Evolutionary conservation across 2,888 invertebrate species (phyloP).

Genomic region (Desoria tigrina): DNA sequence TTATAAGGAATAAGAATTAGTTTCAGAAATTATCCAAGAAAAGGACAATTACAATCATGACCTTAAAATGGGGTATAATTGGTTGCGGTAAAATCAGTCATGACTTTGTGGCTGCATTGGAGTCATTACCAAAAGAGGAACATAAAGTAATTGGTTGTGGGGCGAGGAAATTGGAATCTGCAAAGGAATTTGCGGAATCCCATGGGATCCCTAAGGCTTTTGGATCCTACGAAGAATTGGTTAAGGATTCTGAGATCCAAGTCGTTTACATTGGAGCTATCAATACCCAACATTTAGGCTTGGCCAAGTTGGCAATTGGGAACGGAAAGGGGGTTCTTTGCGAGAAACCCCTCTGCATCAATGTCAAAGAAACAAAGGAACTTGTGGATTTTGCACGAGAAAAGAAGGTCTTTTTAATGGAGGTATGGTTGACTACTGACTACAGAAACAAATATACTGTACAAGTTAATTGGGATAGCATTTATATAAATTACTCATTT

Average conservation of each 20-base stretch:
- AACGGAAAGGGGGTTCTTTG: constrained; percentile 84
- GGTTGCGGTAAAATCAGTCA: constrained; percentile 82
- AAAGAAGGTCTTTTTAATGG: constrained; percentile 59
- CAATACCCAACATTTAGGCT: constrained; percentile 71
- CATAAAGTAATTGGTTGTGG: constrained; percentile 76
- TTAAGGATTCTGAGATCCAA: constrained; percentile 70
- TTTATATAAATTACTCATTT: constrained; percentile 30
- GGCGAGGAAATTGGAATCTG: constrained; percentile 64
- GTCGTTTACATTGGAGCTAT: constrained; percentile 77
- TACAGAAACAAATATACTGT: not conserved
- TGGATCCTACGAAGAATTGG: constrained; percentile 74
- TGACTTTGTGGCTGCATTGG: constrained; percentile 77
- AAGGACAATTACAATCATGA: no score
- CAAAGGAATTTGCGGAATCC: constrained; percentile 69
- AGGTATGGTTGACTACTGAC: constrained; percentile 54
- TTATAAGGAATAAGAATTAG: no score
- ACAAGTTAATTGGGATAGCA: constrained; percentile 23
- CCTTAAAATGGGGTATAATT: constrained; percentile 73
- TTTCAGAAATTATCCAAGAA: no score
- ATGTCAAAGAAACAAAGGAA: constrained; percentile 70
- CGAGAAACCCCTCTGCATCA: constrained; percentile 86
- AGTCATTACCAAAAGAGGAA: constrained; percentile 64
- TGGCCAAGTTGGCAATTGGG: constrained; percentile 72
- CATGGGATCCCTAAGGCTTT: constrained; percentile 72
- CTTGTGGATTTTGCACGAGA: constrained; percentile 62